A percentile compares a stretch with the other conserved stretches of the same genome.
Evolutionary conservation across 2,113 vertebrate genomes (phyloP).

Genomic region (Rhinolophus ferrumequinum): DNA sequence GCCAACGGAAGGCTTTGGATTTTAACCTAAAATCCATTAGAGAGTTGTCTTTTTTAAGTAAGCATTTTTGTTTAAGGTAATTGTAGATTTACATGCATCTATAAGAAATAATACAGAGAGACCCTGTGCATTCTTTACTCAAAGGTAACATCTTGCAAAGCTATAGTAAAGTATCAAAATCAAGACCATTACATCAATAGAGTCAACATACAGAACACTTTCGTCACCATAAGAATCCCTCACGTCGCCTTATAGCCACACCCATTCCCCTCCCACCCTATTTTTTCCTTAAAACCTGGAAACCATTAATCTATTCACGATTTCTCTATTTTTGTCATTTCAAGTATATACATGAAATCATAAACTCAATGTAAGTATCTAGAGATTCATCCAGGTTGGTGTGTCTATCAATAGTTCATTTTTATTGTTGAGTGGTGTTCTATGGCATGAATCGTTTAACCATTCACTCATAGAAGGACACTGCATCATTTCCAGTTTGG

Average conservation of each 20-base stretch:
- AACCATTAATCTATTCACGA: neutral
- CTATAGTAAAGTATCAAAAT: neutral
- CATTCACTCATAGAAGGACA: neutral
- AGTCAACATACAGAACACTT: neutral
- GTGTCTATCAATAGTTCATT: neutral
- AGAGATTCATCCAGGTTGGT: neutral
- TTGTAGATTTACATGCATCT: neutral
- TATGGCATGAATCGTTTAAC: neutral
- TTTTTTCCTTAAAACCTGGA: neutral
- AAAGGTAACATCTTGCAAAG: neutral
- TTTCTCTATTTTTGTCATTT: neutral
- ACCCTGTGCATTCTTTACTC: neutral
- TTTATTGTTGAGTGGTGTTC: neutral
- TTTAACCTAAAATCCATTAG: neutral
- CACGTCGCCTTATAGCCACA: neutral
- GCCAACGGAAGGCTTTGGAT: neutral
- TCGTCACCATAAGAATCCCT: neutral
- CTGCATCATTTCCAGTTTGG: neutral
- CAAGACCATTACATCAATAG: neutral
- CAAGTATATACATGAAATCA: slow-evolving; percentile 10
- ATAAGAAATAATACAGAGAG: neutral
- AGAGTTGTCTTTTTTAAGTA: neutral
- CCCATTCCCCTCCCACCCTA: neutral
- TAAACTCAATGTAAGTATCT: neutral
- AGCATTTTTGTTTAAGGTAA: neutral